A percentile compares a stretch with the other conserved stretches of the same genome.
These are phyloP conservation scores for Mastomys coucha DNA, from an alignment of 2,113 vertebrate species.

Conservation along the genomic window DNA sequence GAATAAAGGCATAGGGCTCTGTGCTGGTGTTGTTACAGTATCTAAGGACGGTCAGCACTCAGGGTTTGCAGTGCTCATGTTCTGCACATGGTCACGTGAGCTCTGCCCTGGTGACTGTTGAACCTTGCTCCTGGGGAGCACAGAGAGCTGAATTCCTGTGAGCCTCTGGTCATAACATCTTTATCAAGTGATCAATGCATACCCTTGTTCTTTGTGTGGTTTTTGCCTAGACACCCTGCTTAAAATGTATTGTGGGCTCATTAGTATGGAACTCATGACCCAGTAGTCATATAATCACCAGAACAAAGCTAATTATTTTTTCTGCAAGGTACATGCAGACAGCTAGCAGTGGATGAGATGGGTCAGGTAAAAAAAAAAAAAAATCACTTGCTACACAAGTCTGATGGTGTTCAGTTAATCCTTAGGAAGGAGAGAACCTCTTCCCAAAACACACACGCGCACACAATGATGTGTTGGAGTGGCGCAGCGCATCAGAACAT, in stretches of 20 bases:
- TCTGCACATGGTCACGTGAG: neutral
- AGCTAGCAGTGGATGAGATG: neutral
- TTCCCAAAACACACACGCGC: neutral
- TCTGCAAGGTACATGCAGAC: neutral
- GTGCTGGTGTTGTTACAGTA: neutral
- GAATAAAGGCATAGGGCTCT: neutral
- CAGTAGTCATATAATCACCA: neutral
- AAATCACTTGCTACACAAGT: neutral
- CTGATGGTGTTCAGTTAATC: neutral
- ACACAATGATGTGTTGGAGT: too few relatives aligned
- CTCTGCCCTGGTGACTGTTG: neutral
- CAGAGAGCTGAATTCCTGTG: neutral
- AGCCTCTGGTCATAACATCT: neutral
- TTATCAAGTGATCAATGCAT: neutral
- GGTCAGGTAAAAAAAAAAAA: neutral
- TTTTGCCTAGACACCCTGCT: neutral
- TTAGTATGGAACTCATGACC: neutral
- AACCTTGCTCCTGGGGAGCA: neutral
- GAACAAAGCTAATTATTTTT: neutral
- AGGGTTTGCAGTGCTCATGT: accelerated
- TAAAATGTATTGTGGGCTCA: neutral
- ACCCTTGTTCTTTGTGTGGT: neutral
- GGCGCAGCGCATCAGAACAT: too few relatives aligned
- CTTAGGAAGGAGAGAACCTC: neutral
- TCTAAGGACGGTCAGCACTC: neutral